Conservation (phyloP, 2,113 vertebrate genomes). For the Oreochromis niloticus region DNA sequence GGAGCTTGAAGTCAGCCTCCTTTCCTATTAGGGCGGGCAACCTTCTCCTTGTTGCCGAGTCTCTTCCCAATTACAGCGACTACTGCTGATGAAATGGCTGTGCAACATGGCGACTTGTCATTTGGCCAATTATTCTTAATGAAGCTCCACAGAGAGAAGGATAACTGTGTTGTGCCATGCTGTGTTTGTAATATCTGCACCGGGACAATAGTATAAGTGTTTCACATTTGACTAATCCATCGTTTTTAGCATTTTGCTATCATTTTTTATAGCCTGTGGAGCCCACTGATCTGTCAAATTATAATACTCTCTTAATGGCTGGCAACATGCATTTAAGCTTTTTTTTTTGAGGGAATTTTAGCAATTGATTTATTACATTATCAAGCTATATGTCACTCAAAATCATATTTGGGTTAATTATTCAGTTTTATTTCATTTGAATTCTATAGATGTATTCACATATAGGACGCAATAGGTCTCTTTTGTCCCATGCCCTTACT, state of each 20-base stretch:
- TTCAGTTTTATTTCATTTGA: background rate
- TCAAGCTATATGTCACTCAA: background rate
- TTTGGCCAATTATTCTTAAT: slow-evolving; percentile 69
- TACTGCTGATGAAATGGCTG: slow-evolving; percentile 65
- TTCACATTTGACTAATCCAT: slow-evolving; percentile 23
- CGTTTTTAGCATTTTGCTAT: background rate
- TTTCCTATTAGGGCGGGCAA: slow-evolving; percentile 54
- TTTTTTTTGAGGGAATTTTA: background rate
- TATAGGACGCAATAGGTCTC: background rate
- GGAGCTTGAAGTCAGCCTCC: slow-evolving; percentile 50
- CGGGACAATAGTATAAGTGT: slow-evolving; percentile 19
- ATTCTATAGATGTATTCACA: background rate
- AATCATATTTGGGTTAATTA: background rate
- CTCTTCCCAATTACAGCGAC: slow-evolving; percentile 62
- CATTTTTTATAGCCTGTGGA: background rate
- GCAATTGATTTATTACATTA: background rate
- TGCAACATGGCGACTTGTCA: slow-evolving; percentile 63
- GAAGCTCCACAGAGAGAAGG: slow-evolving; percentile 44
- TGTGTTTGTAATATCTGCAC: slow-evolving; percentile 40
- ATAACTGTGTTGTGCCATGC: slow-evolving; percentile 26
- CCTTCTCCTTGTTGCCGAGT: slow-evolving; percentile 42
- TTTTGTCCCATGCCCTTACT: background rate
- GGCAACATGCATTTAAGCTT: background rate
- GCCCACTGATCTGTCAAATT: slow-evolving; percentile 8
- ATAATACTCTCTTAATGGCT: background rate